Evolutionary conservation across 2,888 invertebrate species (phyloP), one percentile per base, ranked within the genome.

Genomic region (Cyaniris semiargus): DNA sequence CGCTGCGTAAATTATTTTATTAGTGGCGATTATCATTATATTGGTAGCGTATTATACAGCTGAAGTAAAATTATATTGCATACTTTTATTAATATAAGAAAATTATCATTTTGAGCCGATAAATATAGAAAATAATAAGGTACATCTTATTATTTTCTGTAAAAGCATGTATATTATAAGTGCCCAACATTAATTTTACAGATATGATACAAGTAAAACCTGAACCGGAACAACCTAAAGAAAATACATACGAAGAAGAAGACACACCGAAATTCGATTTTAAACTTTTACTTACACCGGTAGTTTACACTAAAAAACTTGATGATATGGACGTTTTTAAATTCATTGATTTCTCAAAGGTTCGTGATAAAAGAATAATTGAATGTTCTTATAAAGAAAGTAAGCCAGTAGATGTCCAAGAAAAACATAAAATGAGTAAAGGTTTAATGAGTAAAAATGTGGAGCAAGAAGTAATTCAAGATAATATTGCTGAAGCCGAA

Each of bases 281-380:
- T 1, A 94, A 94, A 83, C 86, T 94, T 18, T 81, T 92, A 10
- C 87, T 92, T 86, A 80, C 83, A 38, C 90, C 93, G 1, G 83
- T 87, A 1, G 87, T 92, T 0, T 90, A 87, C 76, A 91, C 90
- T 1, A 87, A 85, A 48, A 91, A 87, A 82, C 79, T 94, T 78
- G 90, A 93, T 18, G 78, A 87, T 23, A 92, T 94, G 90, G 79
- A 81, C 7, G 80, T 87, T 18, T 87, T 88, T 44, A 83, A 84
- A 78, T 81, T 84, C 77, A 81, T 79, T 21, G 75, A 81, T 7
- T 85, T 84, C 70, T 48, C 82, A 4, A 80, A 82, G 15, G 81
- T 93, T 21, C 77, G 82, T 44, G 84, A 83, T 74, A 84, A 83
- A 79, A 77, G 80, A 4, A 76, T 89, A 76, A 81, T 93, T 75